Evolutionary conservation across 2,888 invertebrate genomes (phyloP).

Genomic region (Aphidoletes aphidimyza): DNA sequence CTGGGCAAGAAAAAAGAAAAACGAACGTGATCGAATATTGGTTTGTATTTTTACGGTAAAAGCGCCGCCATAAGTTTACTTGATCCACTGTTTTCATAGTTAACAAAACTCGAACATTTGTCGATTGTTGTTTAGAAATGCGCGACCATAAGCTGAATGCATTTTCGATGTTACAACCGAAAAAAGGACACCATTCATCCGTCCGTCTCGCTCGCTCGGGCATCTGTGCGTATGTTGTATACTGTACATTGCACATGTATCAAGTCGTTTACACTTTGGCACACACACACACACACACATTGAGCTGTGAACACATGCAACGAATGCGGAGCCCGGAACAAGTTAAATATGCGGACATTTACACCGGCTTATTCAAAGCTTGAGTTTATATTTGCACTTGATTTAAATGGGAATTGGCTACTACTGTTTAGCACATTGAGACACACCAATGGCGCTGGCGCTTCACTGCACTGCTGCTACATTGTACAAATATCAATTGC

Average conservation of each 20-base stretch:
- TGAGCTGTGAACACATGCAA: neutral
- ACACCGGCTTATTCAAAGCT: constrained; percentile 40
- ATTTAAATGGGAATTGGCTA: constrained; percentile 33
- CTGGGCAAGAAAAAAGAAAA: neutral
- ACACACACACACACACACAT: neutral
- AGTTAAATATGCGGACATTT: constrained; percentile 30
- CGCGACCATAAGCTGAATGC: constrained; percentile 23
- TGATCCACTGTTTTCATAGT: neutral
- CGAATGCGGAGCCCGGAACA: neutral
- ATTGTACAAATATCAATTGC: constrained; percentile 41
- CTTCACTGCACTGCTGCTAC: neutral
- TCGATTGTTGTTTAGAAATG: constrained; percentile 26
- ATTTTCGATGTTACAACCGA: constrained; percentile 17
- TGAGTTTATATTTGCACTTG: constrained; percentile 36
- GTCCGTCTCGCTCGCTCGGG: neutral
- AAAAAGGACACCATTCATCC: neutral
- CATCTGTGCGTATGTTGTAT: too few species aligned
- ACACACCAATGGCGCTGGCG: neutral
- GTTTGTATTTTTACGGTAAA: neutral
- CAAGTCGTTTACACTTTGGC: neutral
- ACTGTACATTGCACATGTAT: neutral
- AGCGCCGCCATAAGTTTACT: neutral
- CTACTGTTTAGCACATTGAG: neutral
- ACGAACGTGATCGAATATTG: neutral
- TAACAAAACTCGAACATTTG: neutral